Conservation (phyloP, 2,888 invertebrate species). For the Volucella inflata region DNA sequence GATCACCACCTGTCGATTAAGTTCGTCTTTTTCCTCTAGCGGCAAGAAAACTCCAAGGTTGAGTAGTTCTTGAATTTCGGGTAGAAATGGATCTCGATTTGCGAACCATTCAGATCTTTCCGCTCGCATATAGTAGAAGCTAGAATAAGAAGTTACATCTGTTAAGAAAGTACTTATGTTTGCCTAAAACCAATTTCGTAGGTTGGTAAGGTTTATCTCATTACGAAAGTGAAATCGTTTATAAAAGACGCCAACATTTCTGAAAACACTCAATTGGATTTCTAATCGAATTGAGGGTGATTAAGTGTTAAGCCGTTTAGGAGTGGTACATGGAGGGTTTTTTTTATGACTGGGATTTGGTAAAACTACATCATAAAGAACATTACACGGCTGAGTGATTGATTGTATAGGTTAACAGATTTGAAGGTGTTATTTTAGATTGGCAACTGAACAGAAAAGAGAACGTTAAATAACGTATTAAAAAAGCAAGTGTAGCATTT, state of each 20-base stretch:
- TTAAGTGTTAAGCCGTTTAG: background rate
- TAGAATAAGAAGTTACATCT: conserved; percentile 61
- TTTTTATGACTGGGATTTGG: background rate
- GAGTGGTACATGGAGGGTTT: background rate
- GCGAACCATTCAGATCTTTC: conserved; percentile 86
- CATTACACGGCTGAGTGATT: no score
- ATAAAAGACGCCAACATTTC: no score
- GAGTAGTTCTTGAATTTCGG: conserved; percentile 86
- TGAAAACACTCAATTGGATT: background rate
- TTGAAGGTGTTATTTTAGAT: no score
- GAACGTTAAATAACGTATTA: no score
- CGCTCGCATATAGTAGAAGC: conserved; percentile 85
- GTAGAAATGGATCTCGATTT: conserved; percentile 85
- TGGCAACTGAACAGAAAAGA: no score
- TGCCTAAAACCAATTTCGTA: no score
- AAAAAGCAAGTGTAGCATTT: no score
- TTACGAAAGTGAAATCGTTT: no score
- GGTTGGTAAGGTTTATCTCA: no score
- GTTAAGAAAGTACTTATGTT: background rate
- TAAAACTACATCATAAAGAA: no score
- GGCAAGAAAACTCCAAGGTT: conserved; percentile 87
- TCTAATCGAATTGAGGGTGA: background rate
- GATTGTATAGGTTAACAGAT: no score
- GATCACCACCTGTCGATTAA: conserved; percentile 86
- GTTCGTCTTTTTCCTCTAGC: conserved; percentile 84